These are phyloP conservation scores for Habroteleia sp. DNA, from an alignment of 2,888 invertebrate genomes.

Conservation along the genomic window DNA sequence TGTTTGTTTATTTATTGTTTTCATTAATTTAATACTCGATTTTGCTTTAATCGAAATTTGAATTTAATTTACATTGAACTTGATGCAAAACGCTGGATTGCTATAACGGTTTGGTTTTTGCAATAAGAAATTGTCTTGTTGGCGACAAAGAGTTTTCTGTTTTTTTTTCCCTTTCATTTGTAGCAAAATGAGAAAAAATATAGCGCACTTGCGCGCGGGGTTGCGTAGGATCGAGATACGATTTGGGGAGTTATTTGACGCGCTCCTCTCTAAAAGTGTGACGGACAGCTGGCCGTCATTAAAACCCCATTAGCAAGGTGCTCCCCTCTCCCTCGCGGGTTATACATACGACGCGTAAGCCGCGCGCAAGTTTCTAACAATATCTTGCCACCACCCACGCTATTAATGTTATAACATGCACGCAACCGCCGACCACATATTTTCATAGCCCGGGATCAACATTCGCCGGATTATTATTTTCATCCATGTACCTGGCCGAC, in stretches of 20 bases:
- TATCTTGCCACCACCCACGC: constrained; percentile 79
- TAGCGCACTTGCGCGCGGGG: constrained; percentile 40
- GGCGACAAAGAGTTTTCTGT: too few relatives aligned
- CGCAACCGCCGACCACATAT: constrained; percentile 47
- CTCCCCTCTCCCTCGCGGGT: constrained; percentile 66
- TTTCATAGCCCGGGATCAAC: constrained; percentile 52
- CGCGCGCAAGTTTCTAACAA: constrained; percentile 77
- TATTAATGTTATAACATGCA: constrained; percentile 75
- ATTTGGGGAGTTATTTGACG: constrained; percentile 74
- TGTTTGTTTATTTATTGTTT: too few relatives aligned
- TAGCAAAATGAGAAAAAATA: constrained; percentile 12
- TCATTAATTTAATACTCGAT: too few relatives aligned
- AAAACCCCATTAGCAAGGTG: constrained; percentile 78
- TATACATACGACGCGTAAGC: constrained; percentile 66
- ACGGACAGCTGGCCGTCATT: constrained; percentile 81
- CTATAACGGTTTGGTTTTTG: constrained; percentile 12
- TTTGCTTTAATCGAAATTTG: too few relatives aligned
- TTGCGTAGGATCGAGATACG: constrained; percentile 70
- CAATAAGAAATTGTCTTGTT: constrained; percentile 6
- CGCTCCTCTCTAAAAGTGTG: constrained; percentile 78
- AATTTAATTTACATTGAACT: too few relatives aligned
- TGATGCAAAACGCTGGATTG: too few relatives aligned
- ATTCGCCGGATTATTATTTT: constrained; percentile 44
- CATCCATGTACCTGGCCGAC: constrained; percentile 44
- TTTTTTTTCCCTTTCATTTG: constrained; percentile 1